phyloP scores from a whole-genome alignment of 1,140 invertebrate genomes.

The Calycopis cecrops region DNA sequence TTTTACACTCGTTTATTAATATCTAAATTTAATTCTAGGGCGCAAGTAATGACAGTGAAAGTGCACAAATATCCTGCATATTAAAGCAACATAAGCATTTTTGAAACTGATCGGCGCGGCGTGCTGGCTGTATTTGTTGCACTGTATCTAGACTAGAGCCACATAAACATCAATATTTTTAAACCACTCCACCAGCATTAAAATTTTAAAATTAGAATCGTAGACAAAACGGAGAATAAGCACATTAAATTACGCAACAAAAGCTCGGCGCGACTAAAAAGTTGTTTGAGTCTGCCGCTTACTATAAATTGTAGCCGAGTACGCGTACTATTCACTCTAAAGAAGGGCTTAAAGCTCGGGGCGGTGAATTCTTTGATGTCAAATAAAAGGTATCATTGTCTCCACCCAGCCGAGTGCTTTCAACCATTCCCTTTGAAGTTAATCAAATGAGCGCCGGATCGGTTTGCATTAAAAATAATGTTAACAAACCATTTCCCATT shows the following conservation, averaged over 20 bases:
- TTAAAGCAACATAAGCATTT: too few relatives aligned
- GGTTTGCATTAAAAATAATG: slow-evolving; percentile 59
- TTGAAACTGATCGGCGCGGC: too few relatives aligned
- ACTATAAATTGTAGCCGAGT: slow-evolving; percentile 38
- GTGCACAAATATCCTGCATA: too few relatives aligned
- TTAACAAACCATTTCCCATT: slow-evolving; percentile 45
- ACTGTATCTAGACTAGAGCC: too few relatives aligned
- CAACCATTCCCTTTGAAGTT: slow-evolving; percentile 67
- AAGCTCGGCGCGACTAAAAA: slow-evolving; percentile 33
- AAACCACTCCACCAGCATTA: too few relatives aligned
- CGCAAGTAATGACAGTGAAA: too few relatives aligned
- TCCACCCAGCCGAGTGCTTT: slow-evolving; percentile 63
- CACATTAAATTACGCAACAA: slow-evolving; percentile 38
- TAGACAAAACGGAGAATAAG: slow-evolving; percentile 13
- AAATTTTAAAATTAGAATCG: not conserved
- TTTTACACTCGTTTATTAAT: too few relatives aligned
- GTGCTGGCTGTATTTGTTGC: too few relatives aligned
- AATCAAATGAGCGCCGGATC: slow-evolving; percentile 61
- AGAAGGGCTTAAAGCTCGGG: slow-evolving; percentile 45
- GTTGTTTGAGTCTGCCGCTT: slow-evolving; percentile 33
- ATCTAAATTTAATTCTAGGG: too few relatives aligned
- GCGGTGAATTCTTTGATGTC: slow-evolving; percentile 60
- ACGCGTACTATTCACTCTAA: slow-evolving; percentile 31
- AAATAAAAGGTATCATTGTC: slow-evolving; percentile 71
- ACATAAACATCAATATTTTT: too few relatives aligned